Evolutionary conservation across 92 coral and sea anemone genomes (phyloP), one percentile per base, ranked within the genome.

Genomic region (Zoanthus solanderi): DNA sequence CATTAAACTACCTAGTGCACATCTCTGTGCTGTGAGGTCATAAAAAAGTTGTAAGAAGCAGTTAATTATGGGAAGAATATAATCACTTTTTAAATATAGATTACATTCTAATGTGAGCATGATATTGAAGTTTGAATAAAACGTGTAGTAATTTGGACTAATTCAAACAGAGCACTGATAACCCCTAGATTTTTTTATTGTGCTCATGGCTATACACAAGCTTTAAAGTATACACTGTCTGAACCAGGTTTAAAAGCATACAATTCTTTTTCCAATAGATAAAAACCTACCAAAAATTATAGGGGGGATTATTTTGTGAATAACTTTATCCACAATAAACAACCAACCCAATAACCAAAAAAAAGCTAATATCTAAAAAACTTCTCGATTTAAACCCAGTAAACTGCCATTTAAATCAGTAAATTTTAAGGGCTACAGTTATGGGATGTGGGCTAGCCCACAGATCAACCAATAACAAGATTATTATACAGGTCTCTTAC

Each of bases 121-220:
- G 37, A 68, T 68, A 68, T 28, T 68, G 73, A 68, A 68, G 73
- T 68, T 68, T 68, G 73, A 68, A 68, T 68, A 68, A 68, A 68
- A 68, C 73, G 73, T 68, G 44, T 68, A 68, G 73, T 68, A 68
- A 68, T 23, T 68, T 68, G 73, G 73, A 68, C 34, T 68, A 68
- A 68, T 68, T 68, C 73, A 10, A 68, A 68, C 73, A 68, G 4
- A 68, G 73, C 73, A 68, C 44, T 68, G 73, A 68, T 68, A 68
- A 68, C 4, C 73, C 73, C 73, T 29, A 68, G 34, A 6, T 68
- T 68, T 68, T 65, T 68, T 68, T 68, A 10, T 68, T 68, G 73
- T 68, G 42, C 73, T 68, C 4, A 68, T 68, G 73, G 73, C 37
- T 68, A 68, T 68, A 68, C 45, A 68, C 73, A 68, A 12, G 73